A percentile compares a stretch with the other conserved stretches of the same genome.
Evolutionary conservation across 1,140 invertebrate genomes (phyloP).

Genomic region (Eumeta japonica): DNA sequence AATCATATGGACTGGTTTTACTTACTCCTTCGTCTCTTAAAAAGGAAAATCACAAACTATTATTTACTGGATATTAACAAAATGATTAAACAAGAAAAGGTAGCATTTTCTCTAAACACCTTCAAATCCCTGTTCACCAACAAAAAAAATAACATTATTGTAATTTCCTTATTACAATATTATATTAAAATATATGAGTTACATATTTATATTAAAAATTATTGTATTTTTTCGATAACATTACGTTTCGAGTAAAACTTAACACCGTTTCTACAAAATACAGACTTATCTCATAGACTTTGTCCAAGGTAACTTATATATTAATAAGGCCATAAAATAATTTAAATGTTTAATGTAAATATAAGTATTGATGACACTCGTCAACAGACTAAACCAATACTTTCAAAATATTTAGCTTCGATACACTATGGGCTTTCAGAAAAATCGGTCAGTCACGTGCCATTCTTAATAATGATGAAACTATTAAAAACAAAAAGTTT

Average conservation of each 20-base stretch:
- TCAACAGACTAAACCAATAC: too few species aligned
- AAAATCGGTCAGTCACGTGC: too few species aligned
- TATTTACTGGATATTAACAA: conserved; percentile 13
- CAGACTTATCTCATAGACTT: neutral
- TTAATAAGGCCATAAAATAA: neutral
- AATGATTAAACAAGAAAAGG: conserved; percentile 19
- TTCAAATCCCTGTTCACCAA: neutral
- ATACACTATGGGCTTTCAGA: too few species aligned
- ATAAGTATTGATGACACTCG: too few species aligned
- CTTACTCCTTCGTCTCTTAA: neutral
- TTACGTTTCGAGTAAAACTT: neutral
- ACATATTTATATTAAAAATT: neutral
- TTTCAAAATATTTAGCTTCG: too few species aligned
- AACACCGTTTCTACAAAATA: neutral
- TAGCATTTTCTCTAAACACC: conserved; percentile 7
- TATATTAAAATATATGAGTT: conserved; percentile 1
- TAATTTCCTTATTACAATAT: conserved; percentile 1
- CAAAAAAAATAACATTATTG: neutral
- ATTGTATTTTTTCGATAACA: neutral
- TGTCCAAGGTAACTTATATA: conserved; percentile 3
- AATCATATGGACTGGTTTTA: conserved; percentile 42
- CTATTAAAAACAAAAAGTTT: too few species aligned
- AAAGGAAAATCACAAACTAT: neutral
- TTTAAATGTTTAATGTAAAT: too few species aligned
- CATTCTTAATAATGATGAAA: too few species aligned